Base-by-base conservation (phyloP, 1,140 invertebrate genomes). In the Berghia stephanieae region DNA sequence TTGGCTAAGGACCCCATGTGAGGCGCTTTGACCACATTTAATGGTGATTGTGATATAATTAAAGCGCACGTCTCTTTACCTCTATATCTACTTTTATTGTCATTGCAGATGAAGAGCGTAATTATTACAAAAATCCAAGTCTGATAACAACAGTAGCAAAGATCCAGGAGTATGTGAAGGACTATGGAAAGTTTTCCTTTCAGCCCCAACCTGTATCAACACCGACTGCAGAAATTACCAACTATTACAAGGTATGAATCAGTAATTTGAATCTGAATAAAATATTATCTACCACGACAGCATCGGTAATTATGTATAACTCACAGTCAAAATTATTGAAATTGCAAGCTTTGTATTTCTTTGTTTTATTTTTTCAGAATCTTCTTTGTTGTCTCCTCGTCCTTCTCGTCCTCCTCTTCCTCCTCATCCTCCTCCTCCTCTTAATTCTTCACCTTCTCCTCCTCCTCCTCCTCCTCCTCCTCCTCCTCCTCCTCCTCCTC, bases 41-140 rank as follows among this genome's bases (percentile, higher is more conserved):
- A n/a, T n/a, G n/a, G n/a, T n/a, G n/a, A n/a, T n/a, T n/a, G n/a
- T n/a, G n/a, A n/a, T n/a, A n/a, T n/a, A n/a, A n/a, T n/a, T n/a
- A n/a, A n/a, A n/a, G n/a, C n/a, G n/a, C n/a, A n/a, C n/a, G n/a
- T n/a, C n/a, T n/a, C n/a, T n/a, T n/a, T n/a, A n/a, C n/a, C n/a
- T n/a, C n/a, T n/a, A n/a, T n/a, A n/a, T n/a, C n/a, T n/a, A n/a
- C n/a, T n/a, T 31, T n/a, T 67, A 73, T 78, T 36, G 10, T 60
- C 24, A 72, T 80, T 77, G 24, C 75, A 86, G 85, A 84, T 78
- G 49, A 71, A 75, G 57, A 82, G 63, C 77, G 83, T 40, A 87
- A 86, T 67, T 87, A 81, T 63, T 86, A 84, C 75, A 80, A 43
- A 6, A 82, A 81, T 52, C 84, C 86, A 34, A 63, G 81, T 38